Evolutionary conservation across 2,797 vertebrate genomes (phyloP).

Genomic region (Pipistrellus pygmaeus): DNA sequence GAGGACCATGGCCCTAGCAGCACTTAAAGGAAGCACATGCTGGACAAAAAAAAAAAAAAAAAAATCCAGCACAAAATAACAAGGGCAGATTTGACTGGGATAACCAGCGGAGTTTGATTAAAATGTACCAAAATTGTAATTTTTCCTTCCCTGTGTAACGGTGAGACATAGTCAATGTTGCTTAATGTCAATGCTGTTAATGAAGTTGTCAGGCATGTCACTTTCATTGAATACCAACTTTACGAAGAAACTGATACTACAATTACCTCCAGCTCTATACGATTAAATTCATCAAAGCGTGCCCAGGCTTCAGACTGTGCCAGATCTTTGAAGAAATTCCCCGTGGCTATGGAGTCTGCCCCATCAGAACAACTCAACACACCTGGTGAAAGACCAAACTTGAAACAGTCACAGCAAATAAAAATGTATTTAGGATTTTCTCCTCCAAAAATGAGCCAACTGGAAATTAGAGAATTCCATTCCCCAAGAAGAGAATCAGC

Average conservation of each 20-base stretch:
- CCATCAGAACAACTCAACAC: conserved; percentile 81
- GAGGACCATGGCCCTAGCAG: conserved; percentile 70
- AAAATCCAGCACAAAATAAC: conserved; percentile 60
- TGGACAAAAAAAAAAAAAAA: conserved; percentile 23
- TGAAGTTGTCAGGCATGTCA: conserved; percentile 89
- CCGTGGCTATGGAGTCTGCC: conserved; percentile 84
- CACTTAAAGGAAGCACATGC: conserved; percentile 61
- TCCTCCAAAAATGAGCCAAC: not conserved
- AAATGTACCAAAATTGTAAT: conserved; percentile 81
- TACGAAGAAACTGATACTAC: conserved; percentile 85
- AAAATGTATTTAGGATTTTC: conserved; percentile 16
- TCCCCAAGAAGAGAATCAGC: not conserved
- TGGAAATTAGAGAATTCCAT: not conserved
- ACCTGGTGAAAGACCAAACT: conserved; percentile 73
- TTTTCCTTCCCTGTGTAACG: conserved; percentile 79
- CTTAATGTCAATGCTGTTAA: conserved; percentile 87
- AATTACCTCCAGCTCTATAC: conserved; percentile 87
- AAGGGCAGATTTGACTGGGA: conserved; percentile 71
- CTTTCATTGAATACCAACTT: conserved; percentile 86
- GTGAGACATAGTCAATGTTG: conserved; percentile 83
- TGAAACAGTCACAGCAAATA: conserved; percentile 16
- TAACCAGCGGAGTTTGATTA: conserved; percentile 76
- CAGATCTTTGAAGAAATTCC: conserved; percentile 88
- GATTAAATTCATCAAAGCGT: conserved; percentile 89
- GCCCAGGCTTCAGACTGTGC: conserved; percentile 84